Evolutionary conservation across 2,888 invertebrate genomes (phyloP).

Genomic region (Pheosia tremula): DNA sequence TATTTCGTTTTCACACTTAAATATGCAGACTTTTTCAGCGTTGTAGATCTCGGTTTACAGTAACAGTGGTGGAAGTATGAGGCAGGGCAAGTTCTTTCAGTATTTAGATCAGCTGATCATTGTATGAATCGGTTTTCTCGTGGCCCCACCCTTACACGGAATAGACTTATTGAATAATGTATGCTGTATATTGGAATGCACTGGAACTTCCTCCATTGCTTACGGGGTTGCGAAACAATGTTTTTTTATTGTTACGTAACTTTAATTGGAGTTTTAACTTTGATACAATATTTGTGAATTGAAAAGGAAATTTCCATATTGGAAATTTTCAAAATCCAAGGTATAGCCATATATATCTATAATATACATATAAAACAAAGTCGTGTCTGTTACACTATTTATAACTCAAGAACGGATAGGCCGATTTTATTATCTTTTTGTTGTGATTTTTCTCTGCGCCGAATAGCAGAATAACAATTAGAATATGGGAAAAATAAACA

Average conservation of each 20-base stretch:
- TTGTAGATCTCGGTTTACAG: too few relatives aligned
- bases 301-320: slow-evolving; percentile 1
- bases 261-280: slow-evolving; percentile 6
- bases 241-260: slow-evolving; percentile 19
- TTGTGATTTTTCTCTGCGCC: too few relatives aligned
- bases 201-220: slow-evolving; percentile 18
- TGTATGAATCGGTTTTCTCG: slow-evolving; percentile 2
- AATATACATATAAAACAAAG: too few relatives aligned
- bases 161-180: slow-evolving; percentile 44
- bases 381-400: too few relatives aligned
- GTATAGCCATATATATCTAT: too few relatives aligned
- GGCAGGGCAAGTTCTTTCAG: background rate
- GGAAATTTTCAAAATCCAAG: background rate
- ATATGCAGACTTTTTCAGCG: too few relatives aligned
- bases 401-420: too few relatives aligned
- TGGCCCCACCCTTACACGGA: slow-evolving; percentile 16
- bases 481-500: too few relatives aligned
- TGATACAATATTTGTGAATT: background rate
- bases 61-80: too few relatives aligned
- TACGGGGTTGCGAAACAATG: slow-evolving; percentile 13
- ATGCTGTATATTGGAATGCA: slow-evolving; percentile 32
- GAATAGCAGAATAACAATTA: too few relatives aligned
- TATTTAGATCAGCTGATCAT: background rate
- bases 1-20: too few relatives aligned
- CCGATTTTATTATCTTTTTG: too few relatives aligned